Base-by-base conservation (phyloP, 2,797 vertebrate genomes). In the Bradypodion pumilum region DNA sequence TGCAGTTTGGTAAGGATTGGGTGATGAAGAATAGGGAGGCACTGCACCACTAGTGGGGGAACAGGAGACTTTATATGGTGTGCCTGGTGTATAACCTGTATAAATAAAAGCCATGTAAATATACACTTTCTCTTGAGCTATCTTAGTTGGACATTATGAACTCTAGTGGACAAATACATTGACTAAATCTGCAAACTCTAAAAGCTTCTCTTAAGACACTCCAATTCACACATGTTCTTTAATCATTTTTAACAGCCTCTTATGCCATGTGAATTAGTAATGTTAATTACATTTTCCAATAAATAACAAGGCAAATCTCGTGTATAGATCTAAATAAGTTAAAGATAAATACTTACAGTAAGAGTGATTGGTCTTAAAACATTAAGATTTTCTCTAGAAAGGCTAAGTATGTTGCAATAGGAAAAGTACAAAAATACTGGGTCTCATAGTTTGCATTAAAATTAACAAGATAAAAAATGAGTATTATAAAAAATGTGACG, bases 41-140 rank as follows among this genome's bases (percentile, higher is more conserved):
- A 98, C 97, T 10, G 97, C 96, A 82, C 98, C 98, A 32, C 97
- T 98, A 87, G 97, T 98, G 82, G 98, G 98, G 83, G 98, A 99
- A 94, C 98, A 99, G 91, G 98, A 98, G 93, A 99, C 98, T 97
- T 99, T 99, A 93, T 99, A 99, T 0, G 98, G 97, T 87, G 98
- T 98, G 86, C 98, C 98, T 21, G 98, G 97, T 60, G 97, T 97
- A 5, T 99, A 99, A 92, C 98, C 98, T 99, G 94, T 52, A 68
- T 35, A 74, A 95, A 46, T 2, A 89, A 46, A 76, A 29, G 19
- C 27, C 70, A 62, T 46, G 1, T 56, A 74, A 52, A 12, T 81
- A 16, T 69, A 72, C 70, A 4, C 1, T 63, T 77, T 49, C 52
- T 76, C 49, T 13, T 62, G 29, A 62, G 29, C 9, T 46, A n/a